Evolutionary conservation across 2,888 invertebrate genomes (phyloP).

Genomic region (Subacronicta megacephala): DNA sequence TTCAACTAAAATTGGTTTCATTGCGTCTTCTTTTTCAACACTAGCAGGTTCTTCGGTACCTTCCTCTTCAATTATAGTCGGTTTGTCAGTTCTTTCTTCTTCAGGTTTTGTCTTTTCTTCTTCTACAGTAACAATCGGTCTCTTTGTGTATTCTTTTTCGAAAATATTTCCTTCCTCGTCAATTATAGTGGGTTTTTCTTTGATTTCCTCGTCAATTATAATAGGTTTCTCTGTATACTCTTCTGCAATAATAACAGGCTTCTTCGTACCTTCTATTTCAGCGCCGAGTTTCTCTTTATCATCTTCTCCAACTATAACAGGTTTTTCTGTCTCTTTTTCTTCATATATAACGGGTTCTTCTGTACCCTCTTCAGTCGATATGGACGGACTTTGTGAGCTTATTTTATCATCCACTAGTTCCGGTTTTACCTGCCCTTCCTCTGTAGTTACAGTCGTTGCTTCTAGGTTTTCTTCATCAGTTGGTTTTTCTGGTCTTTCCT

Average conservation of each 20-base stretch:
- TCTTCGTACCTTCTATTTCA: slow-evolving; percentile 15
- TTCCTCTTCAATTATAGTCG: background rate
- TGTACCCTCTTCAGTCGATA: slow-evolving; percentile 4
- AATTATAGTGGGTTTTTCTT: background rate
- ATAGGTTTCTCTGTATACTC: background rate
- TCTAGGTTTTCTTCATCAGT: slow-evolving; percentile 1
- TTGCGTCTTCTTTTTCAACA: slow-evolving; percentile 7
- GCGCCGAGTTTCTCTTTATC: too few species aligned
- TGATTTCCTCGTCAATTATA: background rate
- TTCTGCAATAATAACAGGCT: slow-evolving; percentile 4
- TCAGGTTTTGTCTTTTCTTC: slow-evolving; percentile 14
- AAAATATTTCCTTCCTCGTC: slow-evolving; percentile 2
- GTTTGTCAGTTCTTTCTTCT: background rate
- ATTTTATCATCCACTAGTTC: slow-evolving; percentile 11
- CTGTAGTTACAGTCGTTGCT: background rate
- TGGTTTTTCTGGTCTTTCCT: slow-evolving; percentile 12
- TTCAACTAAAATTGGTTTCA: background rate
- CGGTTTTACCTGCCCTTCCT: slow-evolving; percentile 11
- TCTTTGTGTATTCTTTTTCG: slow-evolving; percentile 10
- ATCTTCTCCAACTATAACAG: background rate
- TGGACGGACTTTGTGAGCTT: slow-evolving; percentile 11
- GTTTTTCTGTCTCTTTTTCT: slow-evolving; percentile 5
- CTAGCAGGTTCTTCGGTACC: background rate
- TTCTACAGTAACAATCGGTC: background rate
- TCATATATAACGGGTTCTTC: slow-evolving; percentile 15